phyloP scores from a whole-genome alignment of 2,113 vertebrate species.

The Copsychus sechellarum region DNA sequence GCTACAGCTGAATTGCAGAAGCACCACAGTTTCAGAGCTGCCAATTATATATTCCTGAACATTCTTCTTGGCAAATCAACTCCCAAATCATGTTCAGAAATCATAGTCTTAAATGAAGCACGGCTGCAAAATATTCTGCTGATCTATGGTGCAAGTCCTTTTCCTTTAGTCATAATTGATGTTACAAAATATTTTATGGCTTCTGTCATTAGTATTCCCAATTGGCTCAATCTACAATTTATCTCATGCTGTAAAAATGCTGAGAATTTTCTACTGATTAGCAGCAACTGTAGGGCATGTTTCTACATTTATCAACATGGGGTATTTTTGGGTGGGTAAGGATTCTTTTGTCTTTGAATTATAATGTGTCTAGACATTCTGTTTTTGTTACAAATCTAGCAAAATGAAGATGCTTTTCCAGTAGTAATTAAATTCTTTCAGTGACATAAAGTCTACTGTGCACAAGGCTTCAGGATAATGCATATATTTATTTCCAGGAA shows the following conservation, averaged over 20 bases:
- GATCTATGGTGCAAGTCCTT: conserved; percentile 20
- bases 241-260: conserved; percentile 6
- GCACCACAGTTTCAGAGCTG: not conserved
- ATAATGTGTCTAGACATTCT: not conserved
- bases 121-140: not conserved
- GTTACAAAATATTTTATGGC: conserved; percentile 28
- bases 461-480: conserved; percentile 10
- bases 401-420: not conserved
- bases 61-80: not conserved
- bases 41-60: not conserved
- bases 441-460: not conserved
- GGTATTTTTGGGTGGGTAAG: not conserved
- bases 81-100: not conserved
- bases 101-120: conserved; percentile 9
- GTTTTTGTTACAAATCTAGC: not conserved
- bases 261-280: conserved; percentile 24
- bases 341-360: conserved; percentile 24
- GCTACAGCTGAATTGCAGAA: not conserved
- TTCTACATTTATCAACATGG: not conserved
- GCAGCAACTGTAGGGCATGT: not conserved
- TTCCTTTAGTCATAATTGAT: conserved; percentile 35
- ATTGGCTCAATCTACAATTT: not conserved
- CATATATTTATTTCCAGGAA: conserved; percentile 71
- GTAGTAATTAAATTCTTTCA: conserved; percentile 26
- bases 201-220: conserved; percentile 31